phyloP scores from a whole-genome alignment of 2,113 vertebrate species.

The Gopherus evgoodei region DNA sequence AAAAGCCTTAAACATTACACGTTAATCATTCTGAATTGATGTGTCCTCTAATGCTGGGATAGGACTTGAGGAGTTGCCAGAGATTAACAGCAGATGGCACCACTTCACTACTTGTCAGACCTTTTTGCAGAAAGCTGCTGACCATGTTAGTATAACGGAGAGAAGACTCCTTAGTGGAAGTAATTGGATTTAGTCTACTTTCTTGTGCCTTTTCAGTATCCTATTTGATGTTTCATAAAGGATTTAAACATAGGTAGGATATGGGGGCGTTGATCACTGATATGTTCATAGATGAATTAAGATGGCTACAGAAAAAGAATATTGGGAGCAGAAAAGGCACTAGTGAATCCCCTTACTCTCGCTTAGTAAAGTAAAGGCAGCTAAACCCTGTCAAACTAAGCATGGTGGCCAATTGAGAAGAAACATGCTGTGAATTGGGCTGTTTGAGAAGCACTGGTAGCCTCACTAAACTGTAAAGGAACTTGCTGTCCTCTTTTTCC shows the following conservation, averaged over 20 bases:
- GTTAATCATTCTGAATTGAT: not conserved
- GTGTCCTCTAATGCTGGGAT: not conserved
- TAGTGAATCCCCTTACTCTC: not conserved
- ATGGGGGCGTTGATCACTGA: not conserved
- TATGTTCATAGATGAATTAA: fast-evolving
- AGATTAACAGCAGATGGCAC: slow-evolving; percentile 68
- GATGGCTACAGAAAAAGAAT: not conserved
- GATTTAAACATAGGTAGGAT: not conserved
- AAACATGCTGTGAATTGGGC: fast-evolving
- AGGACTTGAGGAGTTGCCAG: not conserved
- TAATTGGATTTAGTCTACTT: not conserved
- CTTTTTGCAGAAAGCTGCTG: not conserved
- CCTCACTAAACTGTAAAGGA: not conserved
- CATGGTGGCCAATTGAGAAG: not conserved
- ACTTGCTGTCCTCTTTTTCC: not conserved
- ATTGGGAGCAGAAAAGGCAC: not conserved
- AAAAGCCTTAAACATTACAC: not conserved
- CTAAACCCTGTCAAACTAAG: not conserved
- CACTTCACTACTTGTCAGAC: not conserved
- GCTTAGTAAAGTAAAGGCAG: fast-evolving
- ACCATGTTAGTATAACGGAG: not conserved
- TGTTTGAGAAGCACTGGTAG: fast-evolving
- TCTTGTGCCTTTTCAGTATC: not conserved
- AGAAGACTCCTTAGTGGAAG: not conserved
- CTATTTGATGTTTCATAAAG: fast-evolving